Conservation (phyloP, 2,888 invertebrate genomes). For the Cryptosula pallasiana region DNA sequence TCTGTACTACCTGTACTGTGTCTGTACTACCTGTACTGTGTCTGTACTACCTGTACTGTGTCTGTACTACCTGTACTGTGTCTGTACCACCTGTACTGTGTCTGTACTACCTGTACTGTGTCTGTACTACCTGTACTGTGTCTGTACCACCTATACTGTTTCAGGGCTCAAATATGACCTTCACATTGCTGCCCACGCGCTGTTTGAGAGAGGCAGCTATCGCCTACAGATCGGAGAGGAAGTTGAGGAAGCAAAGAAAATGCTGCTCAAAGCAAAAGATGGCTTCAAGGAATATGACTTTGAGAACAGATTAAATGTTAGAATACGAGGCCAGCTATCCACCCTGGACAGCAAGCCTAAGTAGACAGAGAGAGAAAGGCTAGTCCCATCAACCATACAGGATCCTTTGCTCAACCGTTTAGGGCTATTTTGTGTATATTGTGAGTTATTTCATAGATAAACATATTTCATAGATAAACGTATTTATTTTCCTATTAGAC, state of each 20-base stretch:
- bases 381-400: too few relatives aligned
- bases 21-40: too few relatives aligned
- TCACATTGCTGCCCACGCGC: constrained; percentile 64
- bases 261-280: constrained; percentile 57
- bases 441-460: too few relatives aligned
- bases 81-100: not conserved
- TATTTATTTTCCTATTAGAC: too few relatives aligned
- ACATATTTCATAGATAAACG: too few relatives aligned
- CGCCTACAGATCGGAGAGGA: not conserved
- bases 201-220: constrained; percentile 61
- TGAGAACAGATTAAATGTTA: constrained; percentile 62
- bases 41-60: too few relatives aligned
- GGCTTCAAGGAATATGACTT: constrained; percentile 65
- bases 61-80: too few relatives aligned
- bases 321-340: constrained; percentile 59
- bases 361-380: too few relatives aligned
- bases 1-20: too few relatives aligned
- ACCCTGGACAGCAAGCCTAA: constrained; percentile 30
- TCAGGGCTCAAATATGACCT: constrained; percentile 52
- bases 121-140: not conserved
- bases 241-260: constrained; percentile 57
- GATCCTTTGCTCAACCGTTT: too few relatives aligned
- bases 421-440: too few relatives aligned
- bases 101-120: not conserved
- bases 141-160: not conserved